Evolutionary conservation across 2,888 invertebrate genomes (phyloP).

Genomic region (Himalopsyche kuldschensis): DNA sequence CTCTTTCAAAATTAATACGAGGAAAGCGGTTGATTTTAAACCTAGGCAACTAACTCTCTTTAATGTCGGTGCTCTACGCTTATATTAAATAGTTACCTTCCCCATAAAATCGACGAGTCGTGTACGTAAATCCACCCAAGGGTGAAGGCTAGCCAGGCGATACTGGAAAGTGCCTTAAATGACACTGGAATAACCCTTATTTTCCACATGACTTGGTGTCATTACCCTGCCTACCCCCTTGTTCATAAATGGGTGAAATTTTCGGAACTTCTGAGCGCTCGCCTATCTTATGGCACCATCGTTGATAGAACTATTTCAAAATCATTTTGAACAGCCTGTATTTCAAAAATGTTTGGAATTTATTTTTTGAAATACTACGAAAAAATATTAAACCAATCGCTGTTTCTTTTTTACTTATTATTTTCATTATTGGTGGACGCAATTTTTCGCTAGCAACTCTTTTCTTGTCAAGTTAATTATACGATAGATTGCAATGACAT

Average conservation of each 20-base stretch:
- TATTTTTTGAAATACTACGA: too few species aligned
- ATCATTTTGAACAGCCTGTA: background rate
- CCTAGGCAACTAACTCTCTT: background rate
- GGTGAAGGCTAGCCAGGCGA: constrained; percentile 10
- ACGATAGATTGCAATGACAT: too few species aligned
- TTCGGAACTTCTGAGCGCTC: background rate
- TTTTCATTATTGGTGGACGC: too few species aligned
- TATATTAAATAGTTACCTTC: constrained; percentile 6
- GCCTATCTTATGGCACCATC: background rate
- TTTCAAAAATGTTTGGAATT: background rate
- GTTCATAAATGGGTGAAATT: constrained; percentile 14
- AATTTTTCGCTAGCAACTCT: too few species aligned
- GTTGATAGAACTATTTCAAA: background rate
- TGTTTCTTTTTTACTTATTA: too few species aligned
- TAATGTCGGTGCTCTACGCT: background rate
- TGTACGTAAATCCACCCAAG: constrained; percentile 20
- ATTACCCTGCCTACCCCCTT: constrained; percentile 19
- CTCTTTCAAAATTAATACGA: background rate
- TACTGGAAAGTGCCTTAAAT: constrained; percentile 13
- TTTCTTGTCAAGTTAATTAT: too few species aligned
- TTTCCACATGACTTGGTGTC: constrained; percentile 34
- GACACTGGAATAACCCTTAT: constrained; percentile 34
- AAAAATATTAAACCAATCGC: too few species aligned
- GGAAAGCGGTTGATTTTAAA: background rate
- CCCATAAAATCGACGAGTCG: constrained; percentile 21